phyloP scores from a whole-genome alignment of 2,113 vertebrate genomes.

The Grammomys surdaster region DNA sequence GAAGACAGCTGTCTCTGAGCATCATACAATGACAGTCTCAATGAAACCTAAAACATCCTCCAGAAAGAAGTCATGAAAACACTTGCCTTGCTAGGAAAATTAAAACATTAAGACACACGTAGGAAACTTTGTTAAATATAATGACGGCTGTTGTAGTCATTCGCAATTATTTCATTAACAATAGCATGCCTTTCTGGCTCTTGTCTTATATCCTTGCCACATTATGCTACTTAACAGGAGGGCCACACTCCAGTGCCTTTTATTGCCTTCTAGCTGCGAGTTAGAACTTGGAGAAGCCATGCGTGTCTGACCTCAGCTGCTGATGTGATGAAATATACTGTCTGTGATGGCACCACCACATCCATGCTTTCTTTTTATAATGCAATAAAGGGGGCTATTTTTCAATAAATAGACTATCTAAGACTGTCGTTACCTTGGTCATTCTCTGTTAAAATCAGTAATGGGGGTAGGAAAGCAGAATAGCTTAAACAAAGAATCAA shows the following conservation, averaged over 20 bases:
- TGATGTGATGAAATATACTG: not conserved
- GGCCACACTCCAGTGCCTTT: not conserved
- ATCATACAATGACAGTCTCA: rapidly evolving
- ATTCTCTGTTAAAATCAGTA: not conserved
- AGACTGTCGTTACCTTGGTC: not conserved
- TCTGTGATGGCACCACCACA: not conserved
- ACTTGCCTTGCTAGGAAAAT: not conserved
- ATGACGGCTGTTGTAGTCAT: not conserved
- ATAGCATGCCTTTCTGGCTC: not conserved
- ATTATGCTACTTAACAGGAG: not conserved
- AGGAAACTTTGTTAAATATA: not conserved
- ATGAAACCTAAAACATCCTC: not conserved
- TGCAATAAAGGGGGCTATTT: not conserved
- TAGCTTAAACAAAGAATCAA: not conserved
- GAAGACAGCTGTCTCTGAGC: not conserved
- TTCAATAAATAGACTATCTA: not conserved
- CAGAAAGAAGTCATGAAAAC: not conserved
- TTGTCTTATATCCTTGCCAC: not conserved
- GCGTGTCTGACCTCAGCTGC: not conserved
- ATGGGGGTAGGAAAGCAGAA: not conserved
- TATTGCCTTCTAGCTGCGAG: not conserved
- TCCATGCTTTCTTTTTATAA: not conserved
- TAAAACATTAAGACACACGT: constrained; percentile 41
- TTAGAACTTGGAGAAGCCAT: not conserved
- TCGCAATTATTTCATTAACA: constrained; percentile 32